Percentiles rank a stretch among this genome's conserved stretches.
These are phyloP conservation scores for Hesperophylax magnus DNA, from an alignment of 1,140 invertebrate genomes.

Conservation along the genomic window DNA sequence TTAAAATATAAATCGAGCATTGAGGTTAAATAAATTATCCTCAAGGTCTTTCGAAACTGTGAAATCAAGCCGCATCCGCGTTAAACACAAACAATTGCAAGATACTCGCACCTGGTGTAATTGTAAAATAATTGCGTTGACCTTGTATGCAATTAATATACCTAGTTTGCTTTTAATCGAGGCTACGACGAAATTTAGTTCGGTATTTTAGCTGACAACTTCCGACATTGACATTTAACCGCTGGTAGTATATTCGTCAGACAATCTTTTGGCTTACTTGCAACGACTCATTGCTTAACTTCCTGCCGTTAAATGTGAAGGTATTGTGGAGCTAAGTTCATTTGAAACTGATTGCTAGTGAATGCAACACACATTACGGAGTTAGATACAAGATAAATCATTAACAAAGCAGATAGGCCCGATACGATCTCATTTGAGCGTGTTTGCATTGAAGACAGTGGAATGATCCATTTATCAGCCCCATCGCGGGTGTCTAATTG, in stretches of 20 bases:
- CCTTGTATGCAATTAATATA: slow-evolving; percentile 11
- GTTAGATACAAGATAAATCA: background rate
- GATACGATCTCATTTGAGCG: background rate
- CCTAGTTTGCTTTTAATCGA: background rate
- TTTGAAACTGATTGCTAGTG: background rate
- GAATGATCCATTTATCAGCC: too few relatives aligned
- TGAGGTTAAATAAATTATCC: too few relatives aligned
- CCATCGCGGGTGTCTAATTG: too few relatives aligned
- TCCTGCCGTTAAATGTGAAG: slow-evolving; percentile 4
- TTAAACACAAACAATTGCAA: background rate
- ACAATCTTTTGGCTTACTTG: background rate
- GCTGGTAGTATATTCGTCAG: background rate
- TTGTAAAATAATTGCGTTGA: slow-evolving; percentile 5
- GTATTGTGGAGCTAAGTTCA: slow-evolving; percentile 5
- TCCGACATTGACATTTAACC: slow-evolving; percentile 18
- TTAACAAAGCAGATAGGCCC: background rate
- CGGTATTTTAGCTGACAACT: background rate
- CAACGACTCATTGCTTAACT: background rate
- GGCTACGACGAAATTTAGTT: background rate
- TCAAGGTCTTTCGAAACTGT: background rate
- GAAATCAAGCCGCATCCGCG: slow-evolving; percentile 6
- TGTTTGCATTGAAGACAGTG: background rate
- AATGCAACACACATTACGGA: background rate
- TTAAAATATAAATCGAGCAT: too few relatives aligned
- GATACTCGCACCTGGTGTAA: background rate